Evolutionary conservation across 2,113 vertebrate genomes (phyloP).

Genomic region (Micronycteris hirsuta): DNA sequence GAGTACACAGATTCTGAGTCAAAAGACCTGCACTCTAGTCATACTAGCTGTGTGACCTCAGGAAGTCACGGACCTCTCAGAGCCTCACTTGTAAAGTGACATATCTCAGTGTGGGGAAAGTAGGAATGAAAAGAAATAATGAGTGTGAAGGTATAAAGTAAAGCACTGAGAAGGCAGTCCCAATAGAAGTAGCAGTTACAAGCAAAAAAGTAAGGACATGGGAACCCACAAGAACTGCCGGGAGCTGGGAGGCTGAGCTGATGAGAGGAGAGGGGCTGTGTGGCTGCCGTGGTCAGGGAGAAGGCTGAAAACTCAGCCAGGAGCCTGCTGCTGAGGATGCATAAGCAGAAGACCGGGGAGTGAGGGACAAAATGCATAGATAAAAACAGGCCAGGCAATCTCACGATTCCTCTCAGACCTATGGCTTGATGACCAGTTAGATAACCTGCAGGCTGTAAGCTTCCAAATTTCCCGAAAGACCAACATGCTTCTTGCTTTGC

Average conservation of each 20-base stretch:
- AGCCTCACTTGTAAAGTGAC: background rate
- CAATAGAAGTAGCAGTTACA: background rate
- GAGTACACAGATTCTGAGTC: background rate
- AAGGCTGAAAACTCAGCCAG: background rate
- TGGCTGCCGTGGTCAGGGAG: accelerated
- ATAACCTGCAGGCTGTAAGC: background rate
- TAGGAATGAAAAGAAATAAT: background rate
- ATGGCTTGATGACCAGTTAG: background rate
- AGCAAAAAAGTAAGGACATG: background rate
- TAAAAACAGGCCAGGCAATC: background rate
- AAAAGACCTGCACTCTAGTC: background rate
- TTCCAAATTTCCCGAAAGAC: accelerated
- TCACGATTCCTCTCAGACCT: background rate
- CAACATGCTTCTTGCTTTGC: background rate
- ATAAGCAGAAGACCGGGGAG: background rate
- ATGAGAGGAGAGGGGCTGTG: background rate
- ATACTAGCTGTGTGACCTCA: background rate
- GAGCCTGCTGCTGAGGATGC: background rate
- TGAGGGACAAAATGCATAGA: background rate
- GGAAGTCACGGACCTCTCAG: background rate
- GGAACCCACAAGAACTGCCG: background rate
- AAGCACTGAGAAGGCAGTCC: background rate
- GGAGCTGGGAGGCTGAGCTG: background rate
- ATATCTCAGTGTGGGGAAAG: background rate
- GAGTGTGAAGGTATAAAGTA: background rate